phyloP scores from a whole-genome alignment of 2,113 vertebrate species.

The Camelus dromedarius region DNA sequence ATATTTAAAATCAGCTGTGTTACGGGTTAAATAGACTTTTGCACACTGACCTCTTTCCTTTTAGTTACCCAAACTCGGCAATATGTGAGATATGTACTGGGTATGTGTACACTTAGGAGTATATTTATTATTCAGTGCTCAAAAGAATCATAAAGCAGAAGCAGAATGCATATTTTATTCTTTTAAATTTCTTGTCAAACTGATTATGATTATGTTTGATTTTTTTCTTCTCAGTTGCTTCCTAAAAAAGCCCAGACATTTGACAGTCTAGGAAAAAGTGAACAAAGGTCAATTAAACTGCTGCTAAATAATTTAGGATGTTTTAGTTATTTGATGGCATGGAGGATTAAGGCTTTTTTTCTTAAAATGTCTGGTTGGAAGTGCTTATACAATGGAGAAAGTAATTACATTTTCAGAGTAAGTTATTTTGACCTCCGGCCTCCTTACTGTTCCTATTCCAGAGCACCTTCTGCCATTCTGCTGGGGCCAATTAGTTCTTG shows the following conservation, averaged over 20 bases:
- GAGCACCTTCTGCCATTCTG: slow-evolving; percentile 29
- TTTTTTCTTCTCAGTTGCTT: slow-evolving; percentile 62
- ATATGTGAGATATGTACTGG: neutral
- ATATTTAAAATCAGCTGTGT: neutral
- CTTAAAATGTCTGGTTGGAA: slow-evolving; percentile 35
- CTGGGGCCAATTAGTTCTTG: slow-evolving; percentile 48
- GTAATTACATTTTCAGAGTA: slow-evolving; percentile 26
- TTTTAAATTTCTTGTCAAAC: slow-evolving; percentile 60
- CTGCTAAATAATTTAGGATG: slow-evolving; percentile 69
- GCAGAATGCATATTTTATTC: slow-evolving; percentile 52
- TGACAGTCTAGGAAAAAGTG: slow-evolving; percentile 53
- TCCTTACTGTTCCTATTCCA: neutral
- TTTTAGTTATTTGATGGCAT: slow-evolving; percentile 60
- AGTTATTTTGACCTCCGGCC: slow-evolving; percentile 27
- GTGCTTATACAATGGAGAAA: slow-evolving; percentile 10
- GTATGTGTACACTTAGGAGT: neutral
- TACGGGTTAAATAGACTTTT: slow-evolving; percentile 16
- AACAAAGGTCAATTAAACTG: slow-evolving; percentile 70
- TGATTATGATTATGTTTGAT: slow-evolving; percentile 33
- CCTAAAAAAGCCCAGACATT: slow-evolving; percentile 51
- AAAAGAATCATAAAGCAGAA: slow-evolving; percentile 20
- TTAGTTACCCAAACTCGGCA: neutral
- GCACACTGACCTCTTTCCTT: neutral
- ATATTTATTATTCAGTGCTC: neutral
- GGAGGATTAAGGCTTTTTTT: slow-evolving; percentile 48